Base-by-base conservation (phyloP, 1,140 invertebrate genomes). In the Diuraphis noxia region DNA sequence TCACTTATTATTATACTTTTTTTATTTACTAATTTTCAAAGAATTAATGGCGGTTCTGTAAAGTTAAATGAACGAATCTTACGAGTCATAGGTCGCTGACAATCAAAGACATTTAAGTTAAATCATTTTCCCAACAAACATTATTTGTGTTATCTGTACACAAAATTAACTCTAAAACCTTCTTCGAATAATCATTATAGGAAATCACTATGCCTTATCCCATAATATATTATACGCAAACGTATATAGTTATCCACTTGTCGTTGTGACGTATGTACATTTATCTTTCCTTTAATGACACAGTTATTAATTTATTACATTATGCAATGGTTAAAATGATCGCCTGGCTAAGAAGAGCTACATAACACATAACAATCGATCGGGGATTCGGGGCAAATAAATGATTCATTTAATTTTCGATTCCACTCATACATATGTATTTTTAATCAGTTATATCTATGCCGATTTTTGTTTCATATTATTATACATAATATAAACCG, bases 151-250 rank as follows among this genome's bases (percentile, higher is more conserved):
- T 86, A 86, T 86, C 84, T 86, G 49, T 82, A 23, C 21, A n/a
- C n/a, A 46, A 49, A 86, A 86, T 49, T 49, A 86, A 49, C n/a
- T 86, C 30, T 86, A 82, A 38, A 41, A 86, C n/a, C 34, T 86
- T 86, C 84, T 86, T 86, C 43, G 43, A 86, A 49, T n/a, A 46
- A 86, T 84, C 84, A 46, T 86, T 86, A 86, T 49, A 86, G n/a
- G 30, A 86, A 86, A 49, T 86, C n/a, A 49, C 43, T 84, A 1
- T 41, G 17, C 25, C 30, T 41, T 41, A 41, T 84, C 81, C 40
- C 36, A 23, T 72, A 72, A 25, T 52, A 52, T 63, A 63, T 63
- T 63, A 63, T 72, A n/a, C 4, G 56, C 56, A 72, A 72, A 72
- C 30, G 19, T n/a, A 72, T n/a, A 72, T 72, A 72, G 30, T 17